Evolutionary conservation across 2,797 vertebrate genomes (phyloP), one percentile per base, ranked within the genome.

Genomic region (Garrulus glandarius): DNA sequence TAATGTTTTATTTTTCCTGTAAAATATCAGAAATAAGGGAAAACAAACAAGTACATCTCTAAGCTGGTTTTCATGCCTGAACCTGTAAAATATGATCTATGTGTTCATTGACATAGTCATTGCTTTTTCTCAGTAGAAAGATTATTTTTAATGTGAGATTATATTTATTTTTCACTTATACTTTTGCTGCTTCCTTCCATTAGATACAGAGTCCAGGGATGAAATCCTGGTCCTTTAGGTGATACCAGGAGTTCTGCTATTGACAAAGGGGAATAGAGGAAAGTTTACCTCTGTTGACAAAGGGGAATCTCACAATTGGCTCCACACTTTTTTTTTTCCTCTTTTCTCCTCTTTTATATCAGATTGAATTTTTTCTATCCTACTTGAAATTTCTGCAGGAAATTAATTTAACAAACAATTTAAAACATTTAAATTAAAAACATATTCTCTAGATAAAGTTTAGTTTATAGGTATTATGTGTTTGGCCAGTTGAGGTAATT

Each of bases 321-420:
- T 27, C 20, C 30, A 65, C 1, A 3, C 2, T 2, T 10, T 5
- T 26, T 36, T n/a, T 49, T 29, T n/a, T 7, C 1, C 3, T 74
- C 7, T 56, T 1, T 0, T 46, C 29, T 65, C 20, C 32, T 59
- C 85, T 80, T 34, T 52, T 10, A 5, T 44, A 65, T 6, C n/a
- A 71, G 21, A 67, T 9, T 12, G 24, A 3, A 4, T 41, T 63
- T 53, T 72, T 43, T 11, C 22, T 26, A 9, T 34, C 23, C 1
- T 60, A 22, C 60, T 43, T 57, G 15, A 91, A 82, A 89, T 29
- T 30, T 27, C 20, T 49, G 4, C 10, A 39, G 55, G 12, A 87
- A 91, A 37, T 47, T 24, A 47, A 24, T 47, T 47, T 47, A 24
- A 24, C 12, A 47, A 47, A 29, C 18, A 75, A 6, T 75, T 78